Evolutionary conservation across 2,797 vertebrate genomes (phyloP), one percentile per base, ranked within the genome.

Genomic region (Lophius americanus): DNA sequence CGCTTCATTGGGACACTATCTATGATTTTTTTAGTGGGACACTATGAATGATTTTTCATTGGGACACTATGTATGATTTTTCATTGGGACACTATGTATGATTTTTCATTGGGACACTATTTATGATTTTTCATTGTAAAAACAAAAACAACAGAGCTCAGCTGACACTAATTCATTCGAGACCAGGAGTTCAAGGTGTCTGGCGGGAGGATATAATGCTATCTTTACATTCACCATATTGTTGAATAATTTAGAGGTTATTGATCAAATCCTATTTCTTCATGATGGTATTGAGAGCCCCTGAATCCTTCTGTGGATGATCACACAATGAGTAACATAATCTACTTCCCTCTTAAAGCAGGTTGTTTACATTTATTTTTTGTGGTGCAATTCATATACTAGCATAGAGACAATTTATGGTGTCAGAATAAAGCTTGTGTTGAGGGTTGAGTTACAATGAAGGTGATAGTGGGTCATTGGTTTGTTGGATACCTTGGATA

Each of bases 241-340:
- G 75, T 75, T 93, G 88, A 92, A 92, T 93, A 89, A 92, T 92
- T 93, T 83, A 92, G 89, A 82, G 89, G 71, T 75, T 91, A 92
- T 92, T 89, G 92, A 92, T 78, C 77, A 79, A 78, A 73, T 60
- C 69, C 86, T 89, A 83, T 90, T 90, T 73, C 85, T 91, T 85
- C 63, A 64, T 37, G 54, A 57, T 46, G 62, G 73, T 83, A 63
- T 78, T 75, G 54, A 87, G 68, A 85, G 78, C 64, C 63, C 7
- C 53, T 38, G 32, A 53, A 70, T 79, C 44, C 56, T 51, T 78
- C 60, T 74, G 65, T 60, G 82, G 77, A 81, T 12, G 55, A 71
- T 74, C 69, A 80, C 73, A 79, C 75, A 73, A 46, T 59, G 60
- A 51, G 71, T 70, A 79, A 76, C 81, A 85, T 58, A 77, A 79